Evolutionary conservation across 2,113 vertebrate genomes (phyloP).

Genomic region (Heptranchias perlo): DNA sequence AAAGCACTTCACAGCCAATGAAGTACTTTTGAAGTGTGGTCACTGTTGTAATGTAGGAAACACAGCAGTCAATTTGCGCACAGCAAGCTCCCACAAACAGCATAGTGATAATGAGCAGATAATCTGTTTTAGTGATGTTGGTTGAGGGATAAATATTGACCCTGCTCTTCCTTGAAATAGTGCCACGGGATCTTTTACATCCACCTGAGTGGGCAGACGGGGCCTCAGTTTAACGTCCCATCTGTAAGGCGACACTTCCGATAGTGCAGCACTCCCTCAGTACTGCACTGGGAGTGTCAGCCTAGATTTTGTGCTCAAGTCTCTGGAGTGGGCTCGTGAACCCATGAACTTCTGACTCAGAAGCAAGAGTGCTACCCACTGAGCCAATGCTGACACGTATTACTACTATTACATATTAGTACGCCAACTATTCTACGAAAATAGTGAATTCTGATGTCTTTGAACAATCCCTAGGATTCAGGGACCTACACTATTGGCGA

Average conservation of each 20-base stretch:
- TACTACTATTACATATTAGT: not conserved
- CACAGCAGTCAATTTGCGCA: too few species aligned
- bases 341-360: too few species aligned
- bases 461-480: not conserved
- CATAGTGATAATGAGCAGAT: too few species aligned
- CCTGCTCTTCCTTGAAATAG: not conserved
- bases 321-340: not conserved
- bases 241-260: not conserved
- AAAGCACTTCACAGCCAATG: not conserved
- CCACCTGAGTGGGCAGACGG: not conserved
- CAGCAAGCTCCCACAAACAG: too few species aligned
- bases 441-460: not conserved
- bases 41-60: too few species aligned
- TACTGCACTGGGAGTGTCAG: not conserved
- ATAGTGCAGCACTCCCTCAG: not conserved
- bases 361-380: not conserved
- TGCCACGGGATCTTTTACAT: not conserved
- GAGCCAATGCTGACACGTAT: not conserved
- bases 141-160: not conserved
- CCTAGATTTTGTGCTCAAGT: not conserved
- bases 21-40: too few species aligned
- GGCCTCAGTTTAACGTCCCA: not conserved
- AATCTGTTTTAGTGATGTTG: not conserved
- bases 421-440: not conserved
- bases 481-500: too few species aligned